These are phyloP conservation scores for Gambusia affinis DNA, from an alignment of 2,113 vertebrate genomes.

Conservation along the genomic window DNA sequence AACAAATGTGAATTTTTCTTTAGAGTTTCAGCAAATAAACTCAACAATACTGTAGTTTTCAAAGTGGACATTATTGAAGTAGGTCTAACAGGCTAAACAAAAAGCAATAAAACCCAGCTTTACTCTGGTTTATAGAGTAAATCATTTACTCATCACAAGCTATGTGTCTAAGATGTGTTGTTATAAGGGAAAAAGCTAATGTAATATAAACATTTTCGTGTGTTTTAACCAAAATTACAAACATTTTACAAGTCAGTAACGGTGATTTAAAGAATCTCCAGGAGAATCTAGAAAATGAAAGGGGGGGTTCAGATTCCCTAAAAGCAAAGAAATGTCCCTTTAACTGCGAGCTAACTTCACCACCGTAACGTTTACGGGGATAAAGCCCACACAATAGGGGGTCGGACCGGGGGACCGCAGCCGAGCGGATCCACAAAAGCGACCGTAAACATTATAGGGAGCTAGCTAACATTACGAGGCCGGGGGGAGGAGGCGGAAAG, in stretches of 20 bases:
- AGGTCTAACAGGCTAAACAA: no score
- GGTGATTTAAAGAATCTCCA: not conserved
- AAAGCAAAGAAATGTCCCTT: not conserved
- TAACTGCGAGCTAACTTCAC: not conserved
- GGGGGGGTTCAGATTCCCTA: not conserved
- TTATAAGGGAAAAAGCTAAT: not conserved
- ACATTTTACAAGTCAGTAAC: not conserved
- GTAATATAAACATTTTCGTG: no score
- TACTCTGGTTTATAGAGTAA: not conserved
- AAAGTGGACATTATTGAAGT: not conserved
- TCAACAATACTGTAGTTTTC: not conserved
- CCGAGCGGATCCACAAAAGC: constrained; percentile 46
- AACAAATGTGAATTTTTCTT: no score
- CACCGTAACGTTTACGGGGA: not conserved
- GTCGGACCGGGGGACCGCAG: constrained; percentile 13
- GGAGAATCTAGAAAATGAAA: not conserved
- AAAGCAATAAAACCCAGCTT: no score
- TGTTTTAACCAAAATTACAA: not conserved
- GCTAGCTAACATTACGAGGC: constrained; percentile 58
- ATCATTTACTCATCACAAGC: not conserved
- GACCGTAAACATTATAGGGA: constrained; percentile 35
- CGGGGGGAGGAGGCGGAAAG: constrained; percentile 28
- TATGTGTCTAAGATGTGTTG: not conserved
- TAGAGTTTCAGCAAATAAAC: no score
- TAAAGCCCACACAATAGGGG: constrained; percentile 50